phyloP scores from a whole-genome alignment of 2,113 vertebrate genomes.

The Trogon surrucura region DNA sequence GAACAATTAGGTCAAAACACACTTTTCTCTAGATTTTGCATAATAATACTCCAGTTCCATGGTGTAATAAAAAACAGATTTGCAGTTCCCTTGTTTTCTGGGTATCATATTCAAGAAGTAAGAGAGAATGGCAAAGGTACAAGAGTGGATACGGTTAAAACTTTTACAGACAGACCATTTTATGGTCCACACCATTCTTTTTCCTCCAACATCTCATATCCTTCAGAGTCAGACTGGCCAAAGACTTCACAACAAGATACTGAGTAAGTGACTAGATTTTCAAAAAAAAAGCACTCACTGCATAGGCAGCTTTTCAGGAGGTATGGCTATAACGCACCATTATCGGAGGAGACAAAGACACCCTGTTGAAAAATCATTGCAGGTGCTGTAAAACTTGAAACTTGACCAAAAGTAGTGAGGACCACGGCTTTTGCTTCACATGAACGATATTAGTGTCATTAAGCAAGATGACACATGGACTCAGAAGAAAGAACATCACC shows the following conservation, averaged over 20 bases:
- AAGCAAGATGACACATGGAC: neutral
- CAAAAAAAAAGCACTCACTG: neutral
- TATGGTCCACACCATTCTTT: neutral
- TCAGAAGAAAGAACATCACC: neutral
- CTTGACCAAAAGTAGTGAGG: neutral
- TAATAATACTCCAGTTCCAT: neutral
- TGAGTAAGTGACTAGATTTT: neutral
- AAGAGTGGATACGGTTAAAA: neutral
- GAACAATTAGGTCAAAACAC: neutral
- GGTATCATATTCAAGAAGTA: neutral
- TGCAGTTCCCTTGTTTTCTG: neutral
- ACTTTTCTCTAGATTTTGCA: neutral
- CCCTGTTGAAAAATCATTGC: neutral
- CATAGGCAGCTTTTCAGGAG: neutral
- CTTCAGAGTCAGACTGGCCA: neutral
- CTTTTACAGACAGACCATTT: neutral
- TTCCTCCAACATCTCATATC: neutral
- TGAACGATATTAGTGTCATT: neutral
- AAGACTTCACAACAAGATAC: neutral
- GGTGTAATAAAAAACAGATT: neutral
- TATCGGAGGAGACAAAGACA: neutral
- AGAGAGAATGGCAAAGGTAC: neutral
- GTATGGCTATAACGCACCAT: neutral
- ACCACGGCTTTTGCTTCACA: neutral
- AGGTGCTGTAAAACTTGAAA: neutral